Percentiles rank a stretch among this genome's conserved stretches.
phyloP scores from a whole-genome alignment of 2,113 vertebrate genomes.

The Plectropomus leopardus region DNA sequence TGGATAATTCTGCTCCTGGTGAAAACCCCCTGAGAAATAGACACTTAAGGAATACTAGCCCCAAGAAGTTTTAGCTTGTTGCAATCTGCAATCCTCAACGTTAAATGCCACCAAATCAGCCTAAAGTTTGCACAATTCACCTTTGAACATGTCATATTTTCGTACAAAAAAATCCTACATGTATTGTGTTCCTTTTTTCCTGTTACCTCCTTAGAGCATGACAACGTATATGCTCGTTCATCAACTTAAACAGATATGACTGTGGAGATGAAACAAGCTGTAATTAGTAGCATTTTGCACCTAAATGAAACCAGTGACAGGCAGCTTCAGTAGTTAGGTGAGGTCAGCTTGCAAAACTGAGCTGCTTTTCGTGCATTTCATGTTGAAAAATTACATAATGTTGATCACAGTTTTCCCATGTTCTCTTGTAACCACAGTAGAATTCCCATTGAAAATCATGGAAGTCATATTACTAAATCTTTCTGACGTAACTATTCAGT shows the following conservation, averaged over 20 bases:
- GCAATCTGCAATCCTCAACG: too few relatives aligned
- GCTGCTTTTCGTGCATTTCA: conserved; percentile 22
- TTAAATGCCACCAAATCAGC: too few relatives aligned
- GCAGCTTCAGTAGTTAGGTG: conserved; percentile 27
- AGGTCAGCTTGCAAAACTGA: conserved; percentile 7
- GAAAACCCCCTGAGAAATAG: too few relatives aligned
- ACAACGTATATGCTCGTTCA: conserved; percentile 26
- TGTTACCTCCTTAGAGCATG: not conserved
- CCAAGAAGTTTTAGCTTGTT: too few relatives aligned
- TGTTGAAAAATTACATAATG: conserved; percentile 16
- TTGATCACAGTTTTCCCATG: conserved; percentile 62
- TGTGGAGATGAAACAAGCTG: conserved; percentile 15
- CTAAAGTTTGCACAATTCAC: too few relatives aligned
- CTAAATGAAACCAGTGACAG: conserved; percentile 19
- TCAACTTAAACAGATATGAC: not conserved
- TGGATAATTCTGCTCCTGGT: too few relatives aligned
- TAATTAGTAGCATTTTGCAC: not conserved
- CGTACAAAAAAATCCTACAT: conserved; percentile 20
- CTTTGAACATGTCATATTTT: not conserved
- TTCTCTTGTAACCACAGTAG: conserved; percentile 50
- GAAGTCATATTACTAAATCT: conserved; percentile 73
- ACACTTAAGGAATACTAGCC: too few relatives aligned
- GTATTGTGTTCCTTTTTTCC: not conserved
- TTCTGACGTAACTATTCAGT: conserved; percentile 66
- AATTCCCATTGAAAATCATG: conserved; percentile 64